phyloP scores from a whole-genome alignment of 2,888 invertebrate species.

The Stenolophus ochropezus region DNA sequence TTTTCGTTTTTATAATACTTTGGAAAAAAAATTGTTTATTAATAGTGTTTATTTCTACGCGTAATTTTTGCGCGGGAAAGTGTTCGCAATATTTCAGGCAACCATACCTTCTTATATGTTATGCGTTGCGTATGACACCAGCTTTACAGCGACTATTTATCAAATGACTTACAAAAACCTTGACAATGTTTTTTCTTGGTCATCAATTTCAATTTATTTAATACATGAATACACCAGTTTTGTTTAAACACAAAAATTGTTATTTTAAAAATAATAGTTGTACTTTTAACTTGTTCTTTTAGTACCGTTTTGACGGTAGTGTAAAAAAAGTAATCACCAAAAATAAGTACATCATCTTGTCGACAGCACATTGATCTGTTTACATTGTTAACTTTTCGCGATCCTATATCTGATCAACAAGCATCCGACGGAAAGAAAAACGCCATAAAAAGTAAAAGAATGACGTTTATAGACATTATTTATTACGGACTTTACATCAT shows the following conservation, averaged over 20 bases:
- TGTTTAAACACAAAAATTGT: background rate
- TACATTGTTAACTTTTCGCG: slow-evolving; percentile 25
- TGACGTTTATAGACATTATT: slow-evolving; percentile 28
- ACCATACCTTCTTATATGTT: background rate
- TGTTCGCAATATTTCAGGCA: background rate
- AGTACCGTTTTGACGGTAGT: background rate
- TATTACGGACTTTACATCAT: slow-evolving; percentile 27
- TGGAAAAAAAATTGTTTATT: background rate
- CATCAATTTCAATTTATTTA: background rate
- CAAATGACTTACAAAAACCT: background rate
- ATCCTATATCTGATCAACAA: slow-evolving; percentile 41
- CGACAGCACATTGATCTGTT: slow-evolving; percentile 50
- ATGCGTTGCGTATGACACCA: background rate
- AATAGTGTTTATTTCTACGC: background rate
- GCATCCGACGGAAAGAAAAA: slow-evolving; percentile 38
- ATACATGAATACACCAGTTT: no score
- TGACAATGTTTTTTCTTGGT: background rate
- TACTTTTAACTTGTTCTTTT: background rate
- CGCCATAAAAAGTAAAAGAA: slow-evolving; percentile 11
- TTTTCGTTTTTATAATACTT: background rate
- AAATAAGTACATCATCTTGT: background rate
- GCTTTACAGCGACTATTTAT: background rate
- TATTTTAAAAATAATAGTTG: background rate
- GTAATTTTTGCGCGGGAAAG: background rate
- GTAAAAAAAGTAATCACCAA: background rate